Conservation (phyloP, 2,888 invertebrate genomes). For the Zootermopsis nevadensis region DNA sequence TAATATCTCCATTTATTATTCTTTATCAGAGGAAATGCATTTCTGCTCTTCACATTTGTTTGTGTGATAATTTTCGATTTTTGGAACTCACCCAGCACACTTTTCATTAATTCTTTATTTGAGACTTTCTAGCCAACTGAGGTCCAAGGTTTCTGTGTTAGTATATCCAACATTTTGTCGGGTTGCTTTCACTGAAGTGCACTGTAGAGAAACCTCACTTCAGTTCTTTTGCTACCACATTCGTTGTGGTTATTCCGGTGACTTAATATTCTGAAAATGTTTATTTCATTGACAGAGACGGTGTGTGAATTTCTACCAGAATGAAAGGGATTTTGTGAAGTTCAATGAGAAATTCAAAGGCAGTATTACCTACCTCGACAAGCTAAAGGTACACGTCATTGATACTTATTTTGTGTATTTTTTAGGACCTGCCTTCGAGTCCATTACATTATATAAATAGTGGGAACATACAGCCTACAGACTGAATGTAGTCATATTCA, state of each 20-base stretch:
- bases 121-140: too few relatives aligned
- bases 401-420: not conserved
- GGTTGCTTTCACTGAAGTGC: too few relatives aligned
- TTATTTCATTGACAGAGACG: conserved; percentile 67
- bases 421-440: not conserved
- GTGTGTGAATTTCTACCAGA: conserved; percentile 85
- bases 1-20: too few relatives aligned
- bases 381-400: conserved; percentile 71
- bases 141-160: too few relatives aligned
- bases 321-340: conserved; percentile 74
- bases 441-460: not conserved
- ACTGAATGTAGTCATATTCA: too few relatives aligned
- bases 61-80: not conserved
- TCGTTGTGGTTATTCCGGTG: not conserved
- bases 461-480: too few relatives aligned
- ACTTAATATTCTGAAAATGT: not conserved
- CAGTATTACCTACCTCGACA: conserved; percentile 83
- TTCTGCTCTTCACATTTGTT: too few relatives aligned
- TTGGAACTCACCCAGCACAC: too few relatives aligned
- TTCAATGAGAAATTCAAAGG: conserved; percentile 76
- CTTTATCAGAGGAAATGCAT: too few relatives aligned
- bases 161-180: too few relatives aligned
- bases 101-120: too few relatives aligned
- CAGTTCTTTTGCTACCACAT: not conserved
- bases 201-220: not conserved